Evolutionary conservation across 2,888 invertebrate species (phyloP).

Genomic region (Nephrotoma appendiculata): DNA sequence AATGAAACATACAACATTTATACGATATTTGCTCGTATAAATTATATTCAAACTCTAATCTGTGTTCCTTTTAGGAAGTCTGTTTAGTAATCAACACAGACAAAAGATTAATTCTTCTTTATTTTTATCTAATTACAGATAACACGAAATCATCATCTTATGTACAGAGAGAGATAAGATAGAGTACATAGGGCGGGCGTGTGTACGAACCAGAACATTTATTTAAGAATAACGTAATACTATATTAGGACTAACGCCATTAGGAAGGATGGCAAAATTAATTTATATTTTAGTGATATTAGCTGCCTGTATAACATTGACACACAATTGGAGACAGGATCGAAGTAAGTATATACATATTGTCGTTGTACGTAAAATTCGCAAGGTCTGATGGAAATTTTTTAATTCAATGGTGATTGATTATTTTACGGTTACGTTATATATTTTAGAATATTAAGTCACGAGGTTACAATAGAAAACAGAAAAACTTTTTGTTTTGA

Average conservation of each 20-base stretch:
- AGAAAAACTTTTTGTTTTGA: neutral
- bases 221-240: neutral
- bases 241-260: neutral
- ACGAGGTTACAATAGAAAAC: neutral
- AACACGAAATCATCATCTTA: neutral
- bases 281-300: constrained; percentile 3
- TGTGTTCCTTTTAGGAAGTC: neutral
- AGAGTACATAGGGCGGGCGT: neutral
- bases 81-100: neutral
- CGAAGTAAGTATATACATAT: neutral
- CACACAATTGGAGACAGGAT: neutral
- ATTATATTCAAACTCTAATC: neutral
- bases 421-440: neutral
- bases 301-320: neutral
- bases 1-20: neutral
- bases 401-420: neutral
- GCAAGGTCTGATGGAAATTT: neutral
- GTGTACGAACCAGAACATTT: neutral
- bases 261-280: neutral
- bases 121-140: neutral
- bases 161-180: neutral
- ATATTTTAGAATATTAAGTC: neutral
- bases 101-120: neutral
- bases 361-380: neutral
- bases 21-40: neutral